A percentile compares a stretch with the other conserved stretches of the same genome.
These are phyloP conservation scores for Heteromormyrus szaboi DNA, from an alignment of 2,797 vertebrate species.

Conservation along the genomic window DNA sequence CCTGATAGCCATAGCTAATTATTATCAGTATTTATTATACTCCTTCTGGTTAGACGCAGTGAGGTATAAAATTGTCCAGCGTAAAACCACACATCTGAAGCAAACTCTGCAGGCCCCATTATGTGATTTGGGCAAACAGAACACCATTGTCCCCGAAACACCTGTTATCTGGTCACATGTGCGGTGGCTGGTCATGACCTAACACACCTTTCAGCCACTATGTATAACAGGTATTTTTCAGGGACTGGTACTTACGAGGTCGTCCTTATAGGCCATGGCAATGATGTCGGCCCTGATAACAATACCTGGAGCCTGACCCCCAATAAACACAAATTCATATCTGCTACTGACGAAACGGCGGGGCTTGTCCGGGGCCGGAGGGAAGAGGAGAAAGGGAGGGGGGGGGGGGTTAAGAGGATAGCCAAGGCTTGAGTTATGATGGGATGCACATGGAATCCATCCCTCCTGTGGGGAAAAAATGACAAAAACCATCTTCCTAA, in stretches of 20 bases:
- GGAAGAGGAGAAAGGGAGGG: not conserved
- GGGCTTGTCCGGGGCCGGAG: not conserved
- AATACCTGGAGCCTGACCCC: not conserved
- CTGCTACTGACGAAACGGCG: not conserved
- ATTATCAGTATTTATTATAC: not conserved
- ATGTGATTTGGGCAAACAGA: not conserved
- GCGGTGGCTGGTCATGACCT: not conserved
- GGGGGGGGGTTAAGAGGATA: not conserved
- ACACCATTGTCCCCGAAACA: not conserved
- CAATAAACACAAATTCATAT: not conserved
- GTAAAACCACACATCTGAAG: not conserved
- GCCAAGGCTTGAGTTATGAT: not conserved
- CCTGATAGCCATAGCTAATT: not conserved
- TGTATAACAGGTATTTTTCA: not conserved
- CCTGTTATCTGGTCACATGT: not conserved
- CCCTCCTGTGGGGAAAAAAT: not conserved
- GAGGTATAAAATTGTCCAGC: not conserved
- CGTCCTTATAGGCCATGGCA: not conserved
- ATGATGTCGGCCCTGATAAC: not conserved
- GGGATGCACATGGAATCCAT: not conserved
- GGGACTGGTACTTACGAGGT: not conserved
- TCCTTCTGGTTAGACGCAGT: not conserved
- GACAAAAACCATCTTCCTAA: not conserved
- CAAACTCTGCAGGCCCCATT: not conserved
- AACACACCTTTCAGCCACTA: not conserved